These are phyloP conservation scores for Volucella zonaria DNA, from an alignment of 2,888 invertebrate species.

Conservation along the genomic window DNA sequence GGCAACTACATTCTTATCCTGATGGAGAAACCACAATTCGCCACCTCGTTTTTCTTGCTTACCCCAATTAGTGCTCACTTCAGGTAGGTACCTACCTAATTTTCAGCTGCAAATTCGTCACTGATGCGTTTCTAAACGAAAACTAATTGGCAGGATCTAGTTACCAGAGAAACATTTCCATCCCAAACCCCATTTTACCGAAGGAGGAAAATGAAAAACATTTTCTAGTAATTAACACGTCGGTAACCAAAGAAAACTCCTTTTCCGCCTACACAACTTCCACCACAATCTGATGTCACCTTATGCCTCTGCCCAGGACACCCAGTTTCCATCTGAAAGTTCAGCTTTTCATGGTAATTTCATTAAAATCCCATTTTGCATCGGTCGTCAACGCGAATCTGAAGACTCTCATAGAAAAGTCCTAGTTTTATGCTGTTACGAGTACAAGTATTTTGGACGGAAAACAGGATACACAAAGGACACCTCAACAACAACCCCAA, in stretches of 20 bases:
- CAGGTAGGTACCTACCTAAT: neutral
- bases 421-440: slow-evolving; percentile 47
- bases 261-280: too few species aligned
- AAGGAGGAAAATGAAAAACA: slow-evolving; percentile 26
- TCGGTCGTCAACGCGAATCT: slow-evolving; percentile 54
- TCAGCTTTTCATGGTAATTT: slow-evolving; percentile 38
- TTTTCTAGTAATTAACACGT: slow-evolving; percentile 71
- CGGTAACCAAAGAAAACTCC: slow-evolving; percentile 58
- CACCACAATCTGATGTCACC: neutral
- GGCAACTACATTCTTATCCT: neutral
- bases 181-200: slow-evolving; percentile 10
- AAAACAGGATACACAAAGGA: slow-evolving; percentile 32
- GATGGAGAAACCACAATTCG: slow-evolving; percentile 32
- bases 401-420: slow-evolving; percentile 46
- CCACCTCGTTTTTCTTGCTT: slow-evolving; percentile 22
- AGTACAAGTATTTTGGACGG: slow-evolving; percentile 16
- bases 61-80: slow-evolving; percentile 61
- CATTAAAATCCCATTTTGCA: slow-evolving; percentile 71
- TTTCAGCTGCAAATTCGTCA: slow-evolving; percentile 49
- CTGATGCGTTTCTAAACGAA: slow-evolving; percentile 71
- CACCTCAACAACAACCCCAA: slow-evolving; percentile 23
- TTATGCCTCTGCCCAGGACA: slow-evolving; percentile 5
- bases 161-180: slow-evolving; percentile 36
- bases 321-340: neutral
- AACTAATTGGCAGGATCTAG: slow-evolving; percentile 67